phyloP scores from a whole-genome alignment of 2,113 vertebrate species.

The Callionymus lyra region DNA sequence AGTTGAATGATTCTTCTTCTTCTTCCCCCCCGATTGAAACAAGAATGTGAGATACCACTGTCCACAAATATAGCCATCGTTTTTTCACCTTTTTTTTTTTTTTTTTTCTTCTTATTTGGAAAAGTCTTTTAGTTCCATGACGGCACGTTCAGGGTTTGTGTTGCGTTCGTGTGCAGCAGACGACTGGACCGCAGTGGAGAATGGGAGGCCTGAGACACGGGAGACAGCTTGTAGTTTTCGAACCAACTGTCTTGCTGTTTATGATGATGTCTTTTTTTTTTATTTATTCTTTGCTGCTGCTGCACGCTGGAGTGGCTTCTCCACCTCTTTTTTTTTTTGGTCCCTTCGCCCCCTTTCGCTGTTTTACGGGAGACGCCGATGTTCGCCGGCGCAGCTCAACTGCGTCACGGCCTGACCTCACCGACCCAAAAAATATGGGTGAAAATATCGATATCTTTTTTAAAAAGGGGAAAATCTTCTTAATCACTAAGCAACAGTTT shows the following conservation, averaged over 20 bases:
- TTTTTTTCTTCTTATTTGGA: constrained; percentile 46
- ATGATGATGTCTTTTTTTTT: constrained; percentile 6
- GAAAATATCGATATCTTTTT: constrained; percentile 81
- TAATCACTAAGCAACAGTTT: constrained; percentile 65
- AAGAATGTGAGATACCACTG: constrained; percentile 75
- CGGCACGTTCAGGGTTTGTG: constrained; percentile 47
- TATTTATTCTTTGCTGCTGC: constrained; percentile 34
- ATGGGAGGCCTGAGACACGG: constrained; percentile 78
- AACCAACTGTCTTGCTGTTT: constrained; percentile 46
- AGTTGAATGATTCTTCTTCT: constrained; percentile 69
- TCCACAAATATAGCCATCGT: constrained; percentile 88
- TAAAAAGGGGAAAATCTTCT: constrained; percentile 87
- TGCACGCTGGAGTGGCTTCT: constrained; percentile 35
- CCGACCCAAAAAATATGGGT: constrained; percentile 97
- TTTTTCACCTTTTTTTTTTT: constrained; percentile 35
- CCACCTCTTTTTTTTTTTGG: constrained; percentile 46
- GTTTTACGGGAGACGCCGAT: constrained; percentile 40
- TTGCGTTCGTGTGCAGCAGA: constrained; percentile 58
- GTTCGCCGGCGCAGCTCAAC: constrained; percentile 26
- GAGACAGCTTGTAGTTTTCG: constrained; percentile 67
- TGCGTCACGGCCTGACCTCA: constrained; percentile 41
- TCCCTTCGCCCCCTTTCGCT: constrained; percentile 51
- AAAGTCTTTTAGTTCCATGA: constrained; percentile 38
- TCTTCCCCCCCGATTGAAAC: constrained; percentile 78
- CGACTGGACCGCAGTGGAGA: constrained; percentile 55